These are phyloP conservation scores for Strix uralensis DNA, from an alignment of 2,113 vertebrate species.

Conservation along the genomic window DNA sequence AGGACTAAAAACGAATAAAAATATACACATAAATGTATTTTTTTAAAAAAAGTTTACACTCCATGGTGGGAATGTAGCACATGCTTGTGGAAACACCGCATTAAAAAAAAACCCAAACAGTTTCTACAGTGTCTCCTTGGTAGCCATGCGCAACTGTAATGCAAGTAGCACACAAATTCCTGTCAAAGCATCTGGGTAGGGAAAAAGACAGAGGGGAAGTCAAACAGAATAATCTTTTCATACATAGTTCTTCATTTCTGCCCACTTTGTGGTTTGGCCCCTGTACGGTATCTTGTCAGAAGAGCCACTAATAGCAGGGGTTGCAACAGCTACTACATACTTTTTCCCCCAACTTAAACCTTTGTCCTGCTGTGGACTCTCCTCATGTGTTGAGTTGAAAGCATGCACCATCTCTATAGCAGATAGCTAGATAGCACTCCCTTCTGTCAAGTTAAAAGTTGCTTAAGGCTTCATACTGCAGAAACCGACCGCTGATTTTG, in stretches of 20 bases:
- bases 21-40: background rate
- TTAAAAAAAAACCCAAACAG: background rate
- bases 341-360: background rate
- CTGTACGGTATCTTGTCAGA: background rate
- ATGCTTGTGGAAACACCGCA: background rate
- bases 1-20: background rate
- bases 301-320: background rate
- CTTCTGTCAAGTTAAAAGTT: background rate
- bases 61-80: background rate
- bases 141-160: background rate
- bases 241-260: background rate
- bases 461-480: background rate
- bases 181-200: background rate
- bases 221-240: background rate
- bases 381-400: background rate
- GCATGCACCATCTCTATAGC: background rate
- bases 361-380: background rate
- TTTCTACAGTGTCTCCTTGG: background rate
- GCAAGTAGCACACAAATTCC: conserved; percentile 12
- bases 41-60: background rate
- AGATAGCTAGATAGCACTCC: background rate
- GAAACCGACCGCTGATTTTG: background rate
- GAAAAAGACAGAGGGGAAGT: background rate
- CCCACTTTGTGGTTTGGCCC: conserved; percentile 8
- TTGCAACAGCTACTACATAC: background rate